phyloP scores from a whole-genome alignment of 2,797 vertebrate species.

The Decapterus maruadsi region DNA sequence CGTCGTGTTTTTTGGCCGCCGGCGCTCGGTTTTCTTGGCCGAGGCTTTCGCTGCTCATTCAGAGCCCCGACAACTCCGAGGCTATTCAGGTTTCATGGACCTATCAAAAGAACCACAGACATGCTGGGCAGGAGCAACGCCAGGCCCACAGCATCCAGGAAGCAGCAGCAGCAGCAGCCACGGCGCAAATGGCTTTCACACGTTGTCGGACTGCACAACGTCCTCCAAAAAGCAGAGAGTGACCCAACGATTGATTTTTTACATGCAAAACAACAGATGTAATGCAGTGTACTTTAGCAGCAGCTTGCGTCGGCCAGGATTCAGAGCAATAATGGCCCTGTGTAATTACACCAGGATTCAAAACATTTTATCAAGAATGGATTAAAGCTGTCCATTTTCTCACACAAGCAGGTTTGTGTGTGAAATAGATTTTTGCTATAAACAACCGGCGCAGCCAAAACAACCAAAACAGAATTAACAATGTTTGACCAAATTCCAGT shows the following conservation, averaged over 20 bases:
- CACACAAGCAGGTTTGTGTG: not conserved
- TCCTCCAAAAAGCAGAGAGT: not conserved
- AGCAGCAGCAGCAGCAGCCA: slow-evolving; percentile 30
- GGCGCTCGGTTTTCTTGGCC: slow-evolving; percentile 67
- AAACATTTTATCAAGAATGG: not conserved
- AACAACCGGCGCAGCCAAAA: not conserved
- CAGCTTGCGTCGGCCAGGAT: not conserved
- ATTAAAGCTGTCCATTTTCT: not conserved
- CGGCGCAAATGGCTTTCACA: slow-evolving; percentile 53
- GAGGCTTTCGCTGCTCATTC: slow-evolving; percentile 59
- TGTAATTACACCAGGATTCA: not conserved
- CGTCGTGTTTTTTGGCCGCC: slow-evolving; percentile 60
- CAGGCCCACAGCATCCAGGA: slow-evolving; percentile 58
- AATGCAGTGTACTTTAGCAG: no score
- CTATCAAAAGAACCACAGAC: slow-evolving; percentile 76
- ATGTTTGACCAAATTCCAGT: not conserved
- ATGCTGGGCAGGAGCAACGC: slow-evolving; percentile 50
- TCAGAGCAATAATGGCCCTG: not conserved
- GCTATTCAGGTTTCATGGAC: slow-evolving; percentile 79
- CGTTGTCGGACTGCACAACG: slow-evolving; percentile 9
- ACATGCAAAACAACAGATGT: not conserved
- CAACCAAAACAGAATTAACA: not conserved
- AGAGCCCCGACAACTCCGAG: slow-evolving; percentile 67
- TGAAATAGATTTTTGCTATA: not conserved
- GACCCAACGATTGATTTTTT: not conserved